phyloP scores from a whole-genome alignment of 2,797 vertebrate genomes.

The Syngnathus rostellatus region DNA sequence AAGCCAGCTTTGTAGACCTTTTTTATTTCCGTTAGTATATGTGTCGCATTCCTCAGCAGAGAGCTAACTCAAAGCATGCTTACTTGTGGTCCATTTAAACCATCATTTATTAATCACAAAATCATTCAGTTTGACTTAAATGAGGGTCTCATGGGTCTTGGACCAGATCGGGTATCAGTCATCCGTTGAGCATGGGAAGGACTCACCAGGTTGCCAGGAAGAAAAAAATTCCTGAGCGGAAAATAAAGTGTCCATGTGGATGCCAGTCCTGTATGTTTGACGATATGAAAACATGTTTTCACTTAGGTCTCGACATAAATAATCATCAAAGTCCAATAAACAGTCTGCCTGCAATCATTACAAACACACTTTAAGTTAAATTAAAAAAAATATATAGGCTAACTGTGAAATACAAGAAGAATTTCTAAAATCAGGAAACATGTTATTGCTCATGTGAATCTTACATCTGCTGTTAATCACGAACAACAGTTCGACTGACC shows the following conservation, averaged over 20 bases:
- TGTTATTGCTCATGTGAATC: neutral
- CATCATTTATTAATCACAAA: constrained; percentile 58
- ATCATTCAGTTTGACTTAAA: constrained; percentile 38
- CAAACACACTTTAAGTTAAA: neutral
- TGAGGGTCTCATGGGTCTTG: constrained; percentile 37
- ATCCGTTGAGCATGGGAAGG: constrained; percentile 26
- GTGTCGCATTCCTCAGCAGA: constrained; percentile 50
- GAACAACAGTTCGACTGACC: neutral
- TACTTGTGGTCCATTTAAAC: constrained; percentile 37
- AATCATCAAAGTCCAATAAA: constrained; percentile 47
- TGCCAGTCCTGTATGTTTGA: constrained; percentile 42
- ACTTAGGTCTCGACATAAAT: constrained; percentile 54
- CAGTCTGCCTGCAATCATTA: neutral
- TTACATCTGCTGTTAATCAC: neutral
- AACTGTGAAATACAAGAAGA: neutral
- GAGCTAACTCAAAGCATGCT: constrained; percentile 65
- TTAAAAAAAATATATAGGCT: neutral
- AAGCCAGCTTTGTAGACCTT: constrained; percentile 22
- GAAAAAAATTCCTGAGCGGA: constrained; percentile 46
- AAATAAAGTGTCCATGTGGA: constrained; percentile 46
- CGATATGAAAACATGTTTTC: constrained; percentile 52
- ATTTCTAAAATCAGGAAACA: neutral
- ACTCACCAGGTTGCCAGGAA: constrained; percentile 32
- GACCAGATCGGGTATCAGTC: constrained; percentile 47
- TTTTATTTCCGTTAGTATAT: constrained; percentile 48